phyloP scores from a whole-genome alignment of 2,888 invertebrate genomes.

The Drosophila subsilvestris region DNA sequence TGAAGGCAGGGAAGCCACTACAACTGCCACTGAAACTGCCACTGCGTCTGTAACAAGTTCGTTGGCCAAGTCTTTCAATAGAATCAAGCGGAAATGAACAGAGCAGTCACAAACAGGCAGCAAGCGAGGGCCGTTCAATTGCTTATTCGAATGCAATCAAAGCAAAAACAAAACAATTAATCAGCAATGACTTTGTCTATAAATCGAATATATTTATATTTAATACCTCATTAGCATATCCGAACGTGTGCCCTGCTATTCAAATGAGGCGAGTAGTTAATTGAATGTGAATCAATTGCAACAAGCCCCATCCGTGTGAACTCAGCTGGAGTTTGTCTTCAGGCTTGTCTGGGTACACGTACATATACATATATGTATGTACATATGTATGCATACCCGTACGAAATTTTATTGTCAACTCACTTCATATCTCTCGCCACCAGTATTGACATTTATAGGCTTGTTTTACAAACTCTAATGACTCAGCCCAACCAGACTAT shows the following conservation, averaged over 20 bases:
- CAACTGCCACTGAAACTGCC: slow-evolving; percentile 32
- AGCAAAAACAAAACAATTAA: slow-evolving; percentile 69
- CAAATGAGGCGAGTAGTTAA: slow-evolving; percentile 38
- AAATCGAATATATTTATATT: slow-evolving; percentile 37
- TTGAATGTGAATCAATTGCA: slow-evolving; percentile 47
- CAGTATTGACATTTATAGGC: slow-evolving; percentile 38
- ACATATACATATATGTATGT: no score
- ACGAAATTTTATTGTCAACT: slow-evolving; percentile 28
- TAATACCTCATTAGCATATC: slow-evolving; percentile 40
- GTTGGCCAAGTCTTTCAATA: slow-evolving; percentile 43
- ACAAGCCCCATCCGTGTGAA: slow-evolving; percentile 36
- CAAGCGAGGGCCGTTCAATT: slow-evolving; percentile 28
- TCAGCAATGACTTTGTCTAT: slow-evolving; percentile 56
- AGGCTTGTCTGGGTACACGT: background rate
- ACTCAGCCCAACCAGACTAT: slow-evolving; percentile 27
- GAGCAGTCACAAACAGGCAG: background rate
- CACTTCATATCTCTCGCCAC: slow-evolving; percentile 29
- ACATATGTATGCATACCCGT: background rate
- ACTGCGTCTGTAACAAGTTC: slow-evolving; percentile 41
- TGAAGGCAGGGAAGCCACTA: slow-evolving; percentile 41
- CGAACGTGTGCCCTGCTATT: slow-evolving; percentile 47
- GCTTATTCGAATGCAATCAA: slow-evolving; percentile 49
- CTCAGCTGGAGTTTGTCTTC: slow-evolving; percentile 42
- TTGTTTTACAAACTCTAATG: slow-evolving; percentile 36
- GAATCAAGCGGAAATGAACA: slow-evolving; percentile 23